These are phyloP conservation scores for Diadumene lineata DNA, from an alignment of 92 coral and sea anemone species.

Conservation along the genomic window DNA sequence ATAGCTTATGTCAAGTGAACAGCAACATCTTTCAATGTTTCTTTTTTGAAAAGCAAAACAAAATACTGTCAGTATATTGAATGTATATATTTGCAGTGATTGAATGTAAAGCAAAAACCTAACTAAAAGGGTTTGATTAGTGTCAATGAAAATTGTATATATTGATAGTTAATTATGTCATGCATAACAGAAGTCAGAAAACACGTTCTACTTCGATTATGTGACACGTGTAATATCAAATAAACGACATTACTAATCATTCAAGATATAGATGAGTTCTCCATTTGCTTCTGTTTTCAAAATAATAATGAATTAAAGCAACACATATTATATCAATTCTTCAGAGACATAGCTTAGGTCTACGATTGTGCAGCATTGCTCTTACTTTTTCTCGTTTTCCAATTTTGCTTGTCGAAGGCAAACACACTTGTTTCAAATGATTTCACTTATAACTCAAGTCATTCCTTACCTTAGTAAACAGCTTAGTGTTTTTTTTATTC, in stretches of 20 bases:
- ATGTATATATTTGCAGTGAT: no score
- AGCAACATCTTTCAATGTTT: no score
- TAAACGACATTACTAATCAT: not conserved
- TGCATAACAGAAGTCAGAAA: no score
- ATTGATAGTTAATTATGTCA: no score
- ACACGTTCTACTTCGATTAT: no score
- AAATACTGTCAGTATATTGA: no score
- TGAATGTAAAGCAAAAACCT: no score
- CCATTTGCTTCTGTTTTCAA: not conserved
- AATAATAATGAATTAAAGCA: not conserved
- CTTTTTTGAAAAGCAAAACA: no score
- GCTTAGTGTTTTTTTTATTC: not conserved
- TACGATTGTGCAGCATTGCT: not conserved
- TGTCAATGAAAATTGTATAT: no score
- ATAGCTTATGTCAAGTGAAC: no score
- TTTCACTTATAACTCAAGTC: not conserved
- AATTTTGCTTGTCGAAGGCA: not conserved
- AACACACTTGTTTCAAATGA: not conserved
- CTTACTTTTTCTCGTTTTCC: not conserved
- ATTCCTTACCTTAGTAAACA: not conserved
- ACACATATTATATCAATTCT: not conserved
- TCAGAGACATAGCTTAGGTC: not conserved
- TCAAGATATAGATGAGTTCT: not conserved
- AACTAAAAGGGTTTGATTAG: no score
- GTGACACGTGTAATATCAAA: not conserved